Evolutionary conservation across 2,888 invertebrate species (phyloP), one percentile per base, ranked within the genome.

Genomic region (Pediacus dermestoides): DNA sequence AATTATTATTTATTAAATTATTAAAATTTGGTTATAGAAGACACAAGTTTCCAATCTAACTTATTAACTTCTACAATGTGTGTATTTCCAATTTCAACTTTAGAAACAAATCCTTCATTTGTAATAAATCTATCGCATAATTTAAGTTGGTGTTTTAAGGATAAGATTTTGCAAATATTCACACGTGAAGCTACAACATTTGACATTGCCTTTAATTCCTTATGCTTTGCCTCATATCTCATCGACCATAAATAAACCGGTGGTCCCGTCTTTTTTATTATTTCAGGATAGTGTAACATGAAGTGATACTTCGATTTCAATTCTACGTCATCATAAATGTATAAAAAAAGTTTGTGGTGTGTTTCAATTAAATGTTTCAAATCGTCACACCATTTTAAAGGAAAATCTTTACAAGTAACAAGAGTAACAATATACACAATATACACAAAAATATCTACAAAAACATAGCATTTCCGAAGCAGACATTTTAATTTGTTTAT

Each of bases 201-300:
- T 3, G 33, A 15, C 3, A 4, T n/a, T 7, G 23, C 13, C 23
- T 38, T 38, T 8, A 38, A 23, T n/a, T 23, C 12, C 12, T 35
- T 36, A 25, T 38, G 38, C 13, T 38, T 34, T 25, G 33, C 38
- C 21, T 38, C 38, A 16, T 33, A 34, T 10, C 38, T 16, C 33
- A 38, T 34, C 8, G 25, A 34, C 22, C 25, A 38, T 8, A 34
- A 12, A 22, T 34, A 10, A 22, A 25, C 23, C 4, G 25, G 23
- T 12, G 38, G 33, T 7, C 38, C 38, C 18, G 13, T 11, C 23
- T 38, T 16, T 14, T 9, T 12, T n/a, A 38, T 12, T 21, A 38
- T 38, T 3, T 23, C 25, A 14, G 33, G 32, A 11, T 34, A 25
- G 18, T 34, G 32, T 21, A 38, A 12, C 15, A 38, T 22, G 9